phyloP scores from a whole-genome alignment of 2,888 invertebrate genomes.

The Belgica antarctica region DNA sequence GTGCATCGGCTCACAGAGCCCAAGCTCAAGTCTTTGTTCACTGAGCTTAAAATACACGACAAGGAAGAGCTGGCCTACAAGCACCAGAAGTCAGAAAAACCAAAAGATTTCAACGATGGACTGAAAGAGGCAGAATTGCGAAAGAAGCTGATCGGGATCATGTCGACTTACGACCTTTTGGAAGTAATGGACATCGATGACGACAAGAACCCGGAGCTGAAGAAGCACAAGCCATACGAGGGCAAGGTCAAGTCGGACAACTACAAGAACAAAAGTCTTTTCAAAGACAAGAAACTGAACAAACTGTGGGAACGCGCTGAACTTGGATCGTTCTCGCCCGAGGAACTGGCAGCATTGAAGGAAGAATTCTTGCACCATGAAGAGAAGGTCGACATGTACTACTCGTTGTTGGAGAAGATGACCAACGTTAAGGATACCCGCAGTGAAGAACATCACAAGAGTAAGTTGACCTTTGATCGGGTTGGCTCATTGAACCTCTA shows the following conservation, averaged over 20 bases:
- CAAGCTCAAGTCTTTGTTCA: constrained; percentile 80
- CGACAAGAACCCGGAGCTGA: constrained; percentile 58
- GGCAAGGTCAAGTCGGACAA: constrained; percentile 55
- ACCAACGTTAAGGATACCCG: constrained; percentile 61
- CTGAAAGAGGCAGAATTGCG: constrained; percentile 76
- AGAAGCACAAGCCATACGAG: constrained; percentile 48
- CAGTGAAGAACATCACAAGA: constrained; percentile 57
- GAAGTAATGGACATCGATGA: constrained; percentile 75
- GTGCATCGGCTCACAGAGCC: constrained; percentile 79
- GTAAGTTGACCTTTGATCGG: constrained; percentile 56
- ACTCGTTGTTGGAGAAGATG: constrained; percentile 70
- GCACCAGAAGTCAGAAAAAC: constrained; percentile 74
- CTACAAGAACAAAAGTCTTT: constrained; percentile 70
- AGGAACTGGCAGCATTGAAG: constrained; percentile 76
- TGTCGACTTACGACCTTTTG: constrained; percentile 75
- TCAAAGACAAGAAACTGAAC: constrained; percentile 86
- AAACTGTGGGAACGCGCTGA: constrained; percentile 89
- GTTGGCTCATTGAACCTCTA: constrained; percentile 4
- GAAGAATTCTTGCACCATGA: constrained; percentile 91
- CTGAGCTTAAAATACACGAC: constrained; percentile 87
- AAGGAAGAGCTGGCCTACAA: constrained; percentile 87
- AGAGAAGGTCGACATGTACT: constrained; percentile 88
- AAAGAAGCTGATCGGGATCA: constrained; percentile 75
- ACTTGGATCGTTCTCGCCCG: constrained; percentile 78
- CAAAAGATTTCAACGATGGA: constrained; percentile 68